A percentile compares a stretch with the other conserved stretches of the same genome.
Evolutionary conservation across 2,888 invertebrate genomes (phyloP).

Genomic region (Belgica antarctica): DNA sequence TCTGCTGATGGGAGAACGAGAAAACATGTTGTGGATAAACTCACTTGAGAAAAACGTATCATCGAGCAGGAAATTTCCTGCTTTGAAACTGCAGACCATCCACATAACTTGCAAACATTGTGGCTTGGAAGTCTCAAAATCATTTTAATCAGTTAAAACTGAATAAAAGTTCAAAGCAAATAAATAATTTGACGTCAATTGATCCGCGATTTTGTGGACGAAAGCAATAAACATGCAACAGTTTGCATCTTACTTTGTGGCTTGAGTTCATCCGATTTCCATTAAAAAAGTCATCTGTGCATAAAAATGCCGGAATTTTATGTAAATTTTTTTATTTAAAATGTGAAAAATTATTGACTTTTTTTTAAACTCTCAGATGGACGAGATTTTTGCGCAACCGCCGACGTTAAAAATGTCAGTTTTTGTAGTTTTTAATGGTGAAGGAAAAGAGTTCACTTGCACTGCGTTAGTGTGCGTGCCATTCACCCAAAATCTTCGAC

Average conservation of each 20-base stretch:
- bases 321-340: neutral
- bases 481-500: neutral
- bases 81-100: too few species aligned
- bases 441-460: neutral
- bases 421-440: conserved; percentile 13
- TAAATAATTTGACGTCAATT: too few species aligned
- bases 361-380: conserved; percentile 6
- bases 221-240: conserved; percentile 33
- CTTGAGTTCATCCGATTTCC: neutral
- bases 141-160: too few species aligned
- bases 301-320: neutral
- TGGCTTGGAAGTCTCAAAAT: too few species aligned
- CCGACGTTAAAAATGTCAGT: conserved; percentile 12
- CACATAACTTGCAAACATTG: too few species aligned
- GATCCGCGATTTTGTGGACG: conserved; percentile 1
- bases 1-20: neutral
- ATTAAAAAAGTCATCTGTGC: neutral
- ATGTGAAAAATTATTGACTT: neutral
- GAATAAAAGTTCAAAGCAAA: too few species aligned
- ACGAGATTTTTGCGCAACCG: conserved; percentile 32
- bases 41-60: too few species aligned
- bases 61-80: too few species aligned
- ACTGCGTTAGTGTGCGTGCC: neutral
- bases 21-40: neutral
- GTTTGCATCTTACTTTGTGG: conserved; percentile 27